These are phyloP conservation scores for Oreotrochilus melanogaster DNA, from an alignment of 2,113 vertebrate genomes.

Conservation along the genomic window DNA sequence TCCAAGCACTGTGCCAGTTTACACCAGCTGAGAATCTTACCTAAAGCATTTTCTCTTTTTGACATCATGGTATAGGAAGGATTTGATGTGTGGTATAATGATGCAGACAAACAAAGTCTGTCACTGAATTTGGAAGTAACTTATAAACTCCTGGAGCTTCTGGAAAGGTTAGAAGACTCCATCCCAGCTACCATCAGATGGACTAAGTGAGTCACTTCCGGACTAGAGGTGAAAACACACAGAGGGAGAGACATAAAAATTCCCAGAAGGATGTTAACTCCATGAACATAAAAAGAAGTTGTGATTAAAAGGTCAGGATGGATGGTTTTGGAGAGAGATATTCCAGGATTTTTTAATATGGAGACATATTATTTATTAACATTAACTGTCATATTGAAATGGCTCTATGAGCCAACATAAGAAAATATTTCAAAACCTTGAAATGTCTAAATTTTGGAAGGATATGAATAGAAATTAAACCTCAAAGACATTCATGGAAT, in stretches of 20 bases:
- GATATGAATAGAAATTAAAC: constrained; percentile 52
- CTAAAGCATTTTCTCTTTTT: not conserved
- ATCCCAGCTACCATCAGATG: constrained; percentile 44
- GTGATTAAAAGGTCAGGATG: constrained; percentile 61
- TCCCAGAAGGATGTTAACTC: constrained; percentile 61
- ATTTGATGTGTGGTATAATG: not conserved
- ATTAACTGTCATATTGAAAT: constrained; percentile 44
- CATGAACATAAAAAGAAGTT: constrained; percentile 40
- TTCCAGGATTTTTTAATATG: constrained; percentile 19
- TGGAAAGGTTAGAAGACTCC: constrained; percentile 64
- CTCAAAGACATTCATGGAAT: constrained; percentile 67
- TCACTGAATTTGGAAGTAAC: constrained; percentile 15
- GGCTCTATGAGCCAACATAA: not conserved
- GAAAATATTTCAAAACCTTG: constrained; percentile 66
- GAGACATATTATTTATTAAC: constrained; percentile 48
- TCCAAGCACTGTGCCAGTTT: not conserved
- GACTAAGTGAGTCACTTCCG: constrained; percentile 71
- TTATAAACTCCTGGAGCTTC: constrained; percentile 56
- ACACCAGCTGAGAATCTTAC: not conserved
- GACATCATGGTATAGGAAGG: constrained; percentile 36
- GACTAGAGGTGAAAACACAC: constrained; percentile 59
- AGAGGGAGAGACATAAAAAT: constrained; percentile 60
- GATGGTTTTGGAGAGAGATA: constrained; percentile 5
- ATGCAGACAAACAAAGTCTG: constrained; percentile 44
- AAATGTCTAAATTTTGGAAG: constrained; percentile 48